Base-by-base conservation (phyloP, 2,113 vertebrate species). In the Nesospiza acunhae region DNA sequence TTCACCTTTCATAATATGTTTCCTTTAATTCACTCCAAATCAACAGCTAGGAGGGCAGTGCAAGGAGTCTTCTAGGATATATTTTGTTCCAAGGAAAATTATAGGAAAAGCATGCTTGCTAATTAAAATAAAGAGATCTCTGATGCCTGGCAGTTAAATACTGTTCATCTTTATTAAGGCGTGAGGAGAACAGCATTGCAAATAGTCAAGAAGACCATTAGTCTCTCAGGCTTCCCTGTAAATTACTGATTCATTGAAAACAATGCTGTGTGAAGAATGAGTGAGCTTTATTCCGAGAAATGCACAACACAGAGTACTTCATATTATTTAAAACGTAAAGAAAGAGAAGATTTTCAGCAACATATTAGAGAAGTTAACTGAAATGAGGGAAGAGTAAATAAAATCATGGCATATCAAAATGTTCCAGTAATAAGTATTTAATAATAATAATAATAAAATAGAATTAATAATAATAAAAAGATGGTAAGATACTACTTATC, bases 1-100 rank as follows among this genome's bases (percentile, higher is more conserved):
- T 94, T 94, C 90, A 91, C 63, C 58, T 95, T 84, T 83, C 42
- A 87, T 88, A 91, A 27, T 87, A 72, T 68, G 79, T 86, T 93
- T 97, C 79, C 81, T 95, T 96, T 91, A 92, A 94, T 89, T n/a
- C 26, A 91, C 24, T 89, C 56, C 50, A 87, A 84, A 96, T 94
- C 93, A 95, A 83, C 47, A 96, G 90, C 80, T 93, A 87, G 53
- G 39, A 55, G 53, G 93, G 33, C 62, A 66, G 46, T 53, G 47
- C 46, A 70, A 73, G 37, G 50, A 90, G 85, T 88, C 79, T 83
- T 97, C 70, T 77, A 64, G 30, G 81, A 83, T 88, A 58, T 56
- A 93, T 90, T 94, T 75, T 78, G 17, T 87, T 77, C 63, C 60
- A 76, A 80, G 42, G 30, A 89, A 96, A 80, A 78, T 28, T 1